A percentile compares a stretch with the other conserved stretches of the same genome.
Conservation (phyloP, 2,888 invertebrate genomes). For the Phrixothrix hirtus region DNA sequence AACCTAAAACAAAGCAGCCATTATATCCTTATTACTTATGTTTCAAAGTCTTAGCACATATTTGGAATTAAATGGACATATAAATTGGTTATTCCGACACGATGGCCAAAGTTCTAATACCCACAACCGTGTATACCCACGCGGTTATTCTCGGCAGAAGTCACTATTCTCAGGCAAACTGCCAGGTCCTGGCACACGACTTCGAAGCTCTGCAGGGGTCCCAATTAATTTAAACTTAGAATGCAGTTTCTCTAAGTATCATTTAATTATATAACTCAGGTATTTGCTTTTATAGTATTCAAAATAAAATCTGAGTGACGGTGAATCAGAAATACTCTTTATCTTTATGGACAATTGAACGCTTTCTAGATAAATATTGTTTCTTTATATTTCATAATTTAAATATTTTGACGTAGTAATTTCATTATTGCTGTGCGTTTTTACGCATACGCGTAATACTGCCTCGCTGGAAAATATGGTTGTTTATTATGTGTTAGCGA, state of each 20-base stretch:
- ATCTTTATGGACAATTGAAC: no score
- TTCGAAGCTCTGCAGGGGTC: constrained; percentile 42
- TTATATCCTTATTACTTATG: neutral
- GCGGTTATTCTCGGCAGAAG: constrained; percentile 44
- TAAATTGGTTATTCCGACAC: constrained; percentile 13
- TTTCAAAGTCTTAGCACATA: neutral
- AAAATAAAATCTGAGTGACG: neutral
- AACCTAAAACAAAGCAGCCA: neutral
- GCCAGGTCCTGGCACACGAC: constrained; percentile 47
- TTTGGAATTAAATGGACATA: constrained; percentile 6
- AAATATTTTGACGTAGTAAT: no score
- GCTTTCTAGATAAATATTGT: no score
- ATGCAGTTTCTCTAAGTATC: constrained; percentile 9
- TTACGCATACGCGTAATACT: constrained; percentile 6
- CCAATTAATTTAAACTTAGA: constrained; percentile 20
- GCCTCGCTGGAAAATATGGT: constrained; percentile 27
- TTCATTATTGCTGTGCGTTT: constrained; percentile 9
- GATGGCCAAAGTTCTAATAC: constrained; percentile 10
- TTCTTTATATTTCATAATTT: no score
- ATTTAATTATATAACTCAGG: constrained; percentile 15
- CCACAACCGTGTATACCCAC: constrained; percentile 41
- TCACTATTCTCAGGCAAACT: constrained; percentile 36
- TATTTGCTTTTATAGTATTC: neutral
- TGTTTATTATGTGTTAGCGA: constrained; percentile 32
- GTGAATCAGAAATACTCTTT: no score